phyloP scores from a whole-genome alignment of 2,888 invertebrate genomes.

The Gastrophysa polygoni region DNA sequence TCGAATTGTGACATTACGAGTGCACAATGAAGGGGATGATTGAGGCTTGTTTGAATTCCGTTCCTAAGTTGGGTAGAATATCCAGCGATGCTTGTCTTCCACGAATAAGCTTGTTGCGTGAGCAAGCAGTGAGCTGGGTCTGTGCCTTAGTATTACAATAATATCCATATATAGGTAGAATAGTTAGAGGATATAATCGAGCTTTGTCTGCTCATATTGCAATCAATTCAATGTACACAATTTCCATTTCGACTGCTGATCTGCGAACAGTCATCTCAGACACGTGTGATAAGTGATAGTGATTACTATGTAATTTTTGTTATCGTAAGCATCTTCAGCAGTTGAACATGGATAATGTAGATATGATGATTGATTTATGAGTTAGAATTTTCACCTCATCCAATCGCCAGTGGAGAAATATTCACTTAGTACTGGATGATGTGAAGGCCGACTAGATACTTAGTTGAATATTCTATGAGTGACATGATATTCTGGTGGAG shows the following conservation, averaged over 20 bases:
- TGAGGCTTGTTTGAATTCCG: slow-evolving; percentile 52
- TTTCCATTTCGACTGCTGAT: slow-evolving; percentile 14
- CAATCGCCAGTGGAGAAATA: background rate
- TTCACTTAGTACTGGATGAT: background rate
- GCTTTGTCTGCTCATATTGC: slow-evolving; percentile 58
- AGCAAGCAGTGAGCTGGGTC: slow-evolving; percentile 60
- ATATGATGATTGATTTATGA: slow-evolving; percentile 6
- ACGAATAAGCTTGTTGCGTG: slow-evolving; percentile 55
- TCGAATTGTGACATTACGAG: background rate
- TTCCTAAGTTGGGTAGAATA: slow-evolving; percentile 59
- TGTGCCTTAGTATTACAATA: slow-evolving; percentile 62
- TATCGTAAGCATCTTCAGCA: slow-evolving; percentile 14
- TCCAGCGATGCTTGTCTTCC: slow-evolving; percentile 60
- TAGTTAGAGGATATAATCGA: slow-evolving; percentile 54
- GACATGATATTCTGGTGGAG: background rate
- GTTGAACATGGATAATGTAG: slow-evolving; percentile 6
- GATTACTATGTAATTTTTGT: slow-evolving; percentile 28
- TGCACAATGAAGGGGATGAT: background rate
- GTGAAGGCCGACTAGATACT: background rate
- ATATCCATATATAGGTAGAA: slow-evolving; percentile 58
- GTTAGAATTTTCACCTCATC: background rate
- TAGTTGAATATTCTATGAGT: background rate
- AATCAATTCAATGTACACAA: slow-evolving; percentile 25
- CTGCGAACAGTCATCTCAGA: slow-evolving; percentile 18
- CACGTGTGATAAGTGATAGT: slow-evolving; percentile 22